phyloP scores from a whole-genome alignment of 1,140 invertebrate genomes.

The Lasioglossum albipes region DNA sequence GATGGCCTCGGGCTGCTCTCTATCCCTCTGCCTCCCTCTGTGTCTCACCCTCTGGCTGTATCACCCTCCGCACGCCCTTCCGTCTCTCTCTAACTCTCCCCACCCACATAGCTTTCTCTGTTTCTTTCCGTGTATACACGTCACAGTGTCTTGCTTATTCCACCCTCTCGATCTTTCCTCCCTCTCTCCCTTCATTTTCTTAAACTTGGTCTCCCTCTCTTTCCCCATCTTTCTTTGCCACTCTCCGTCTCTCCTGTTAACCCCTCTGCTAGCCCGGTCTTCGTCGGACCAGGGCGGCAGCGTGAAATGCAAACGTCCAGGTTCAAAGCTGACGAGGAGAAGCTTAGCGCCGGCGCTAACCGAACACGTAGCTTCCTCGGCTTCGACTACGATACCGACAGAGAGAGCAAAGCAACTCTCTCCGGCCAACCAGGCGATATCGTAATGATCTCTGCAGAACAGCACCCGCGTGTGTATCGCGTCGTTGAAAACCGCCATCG shows the following conservation, averaged over 20 bases:
- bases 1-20: constrained; percentile 72
- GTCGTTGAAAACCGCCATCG: neutral
- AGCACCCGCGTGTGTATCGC: constrained; percentile 6
- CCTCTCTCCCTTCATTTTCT: constrained; percentile 12
- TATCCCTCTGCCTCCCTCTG: constrained; percentile 46
- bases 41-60: constrained; percentile 13
- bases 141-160: constrained; percentile 18
- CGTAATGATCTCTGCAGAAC: constrained; percentile 60
- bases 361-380: constrained; percentile 30
- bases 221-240: neutral
- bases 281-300: constrained; percentile 35
- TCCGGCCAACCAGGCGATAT: constrained; percentile 39
- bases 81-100: neutral
- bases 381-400: constrained; percentile 24
- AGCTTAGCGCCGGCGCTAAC: constrained; percentile 67
- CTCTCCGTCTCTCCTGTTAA: neutral
- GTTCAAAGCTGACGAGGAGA: constrained; percentile 63
- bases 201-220: neutral
- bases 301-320: constrained; percentile 69
- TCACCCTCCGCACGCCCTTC: constrained; percentile 13
- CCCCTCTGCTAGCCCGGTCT: constrained; percentile 5
- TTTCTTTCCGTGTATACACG: constrained; percentile 6
- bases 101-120: neutral
- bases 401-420: constrained; percentile 1
- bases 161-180: constrained; percentile 30